phyloP scores from a whole-genome alignment of 2,888 invertebrate species.

The Sussaba pulchella region DNA sequence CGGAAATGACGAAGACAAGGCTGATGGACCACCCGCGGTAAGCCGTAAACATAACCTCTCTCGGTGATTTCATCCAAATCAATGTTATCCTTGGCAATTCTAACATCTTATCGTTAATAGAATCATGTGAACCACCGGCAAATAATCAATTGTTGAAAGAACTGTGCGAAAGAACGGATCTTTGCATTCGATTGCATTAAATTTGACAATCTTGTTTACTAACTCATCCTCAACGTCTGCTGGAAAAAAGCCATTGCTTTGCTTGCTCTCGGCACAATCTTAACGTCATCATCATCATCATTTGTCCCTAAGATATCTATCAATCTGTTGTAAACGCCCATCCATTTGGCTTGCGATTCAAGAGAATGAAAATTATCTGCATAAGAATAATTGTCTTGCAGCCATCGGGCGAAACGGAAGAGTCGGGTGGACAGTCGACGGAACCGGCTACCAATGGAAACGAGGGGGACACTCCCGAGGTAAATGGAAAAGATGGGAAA shows the following conservation, averaged over 20 bases:
- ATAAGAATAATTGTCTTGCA: conserved; percentile 25
- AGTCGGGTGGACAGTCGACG: conserved; percentile 75
- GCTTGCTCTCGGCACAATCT: background rate
- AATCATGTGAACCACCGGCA: too few relatives aligned
- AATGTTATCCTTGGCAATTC: background rate
- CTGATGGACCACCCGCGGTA: conserved; percentile 73
- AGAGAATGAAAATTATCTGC: background rate
- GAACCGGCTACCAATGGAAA: conserved; percentile 75
- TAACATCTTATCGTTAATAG: too few relatives aligned
- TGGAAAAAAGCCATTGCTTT: background rate
- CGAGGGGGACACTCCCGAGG: conserved; percentile 71
- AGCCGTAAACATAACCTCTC: conserved; percentile 76
- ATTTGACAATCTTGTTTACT: background rate
- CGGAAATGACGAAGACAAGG: conserved; percentile 70
- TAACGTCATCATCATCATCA: background rate
- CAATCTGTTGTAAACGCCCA: too few relatives aligned
- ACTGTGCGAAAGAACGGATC: background rate
- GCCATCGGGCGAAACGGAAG: conserved; percentile 66
- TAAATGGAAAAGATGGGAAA: conserved; percentile 85
- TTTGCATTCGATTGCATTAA: background rate
- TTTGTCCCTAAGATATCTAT: too few relatives aligned
- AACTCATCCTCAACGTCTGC: background rate
- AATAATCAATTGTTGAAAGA: background rate
- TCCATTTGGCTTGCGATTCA: background rate
- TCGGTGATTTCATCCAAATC: conserved; percentile 4